Conservation (phyloP, 1,140 invertebrate species). For the Apocrypta bakeri region DNA sequence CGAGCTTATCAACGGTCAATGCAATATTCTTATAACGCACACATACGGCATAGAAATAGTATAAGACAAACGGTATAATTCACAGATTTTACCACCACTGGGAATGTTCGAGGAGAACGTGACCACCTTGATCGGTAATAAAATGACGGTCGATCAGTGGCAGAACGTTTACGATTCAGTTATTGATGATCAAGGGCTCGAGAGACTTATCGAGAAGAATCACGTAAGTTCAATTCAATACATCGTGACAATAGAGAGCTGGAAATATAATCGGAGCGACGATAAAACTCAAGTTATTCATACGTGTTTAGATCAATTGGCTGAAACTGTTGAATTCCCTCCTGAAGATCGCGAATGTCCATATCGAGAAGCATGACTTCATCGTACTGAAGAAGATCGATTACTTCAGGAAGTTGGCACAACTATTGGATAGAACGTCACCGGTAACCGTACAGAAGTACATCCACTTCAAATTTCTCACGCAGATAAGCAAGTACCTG, state of each 20-base stretch:
- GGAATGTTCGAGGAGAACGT: constrained; percentile 46
- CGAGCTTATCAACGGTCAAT: too few species aligned
- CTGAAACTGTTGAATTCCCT: constrained; percentile 13
- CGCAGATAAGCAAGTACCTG: constrained; percentile 46
- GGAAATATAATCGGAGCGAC: too few species aligned
- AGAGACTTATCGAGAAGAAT: neutral
- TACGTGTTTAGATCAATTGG: constrained; percentile 34
- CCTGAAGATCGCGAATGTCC: neutral
- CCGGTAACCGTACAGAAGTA: constrained; percentile 37
- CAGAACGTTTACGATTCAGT: constrained; percentile 29
- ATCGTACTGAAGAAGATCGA: constrained; percentile 40
- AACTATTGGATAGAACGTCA: constrained; percentile 27
- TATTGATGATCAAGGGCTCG: neutral
- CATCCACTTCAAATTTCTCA: constrained; percentile 46
- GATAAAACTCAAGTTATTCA: too few species aligned
- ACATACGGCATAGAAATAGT: too few species aligned
- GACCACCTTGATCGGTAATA: constrained; percentile 20
- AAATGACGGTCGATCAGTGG: constrained; percentile 37
- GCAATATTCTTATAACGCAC: too few species aligned
- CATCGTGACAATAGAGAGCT: too few species aligned
- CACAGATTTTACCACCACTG: constrained; percentile 40
- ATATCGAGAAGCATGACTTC: neutral
- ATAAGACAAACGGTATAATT: neutral
- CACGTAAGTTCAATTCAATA: constrained; percentile 18
- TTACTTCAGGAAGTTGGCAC: constrained; percentile 33